These are phyloP conservation scores for Ichneumon xanthorius DNA, from an alignment of 2,888 invertebrate species.

Conservation along the genomic window DNA sequence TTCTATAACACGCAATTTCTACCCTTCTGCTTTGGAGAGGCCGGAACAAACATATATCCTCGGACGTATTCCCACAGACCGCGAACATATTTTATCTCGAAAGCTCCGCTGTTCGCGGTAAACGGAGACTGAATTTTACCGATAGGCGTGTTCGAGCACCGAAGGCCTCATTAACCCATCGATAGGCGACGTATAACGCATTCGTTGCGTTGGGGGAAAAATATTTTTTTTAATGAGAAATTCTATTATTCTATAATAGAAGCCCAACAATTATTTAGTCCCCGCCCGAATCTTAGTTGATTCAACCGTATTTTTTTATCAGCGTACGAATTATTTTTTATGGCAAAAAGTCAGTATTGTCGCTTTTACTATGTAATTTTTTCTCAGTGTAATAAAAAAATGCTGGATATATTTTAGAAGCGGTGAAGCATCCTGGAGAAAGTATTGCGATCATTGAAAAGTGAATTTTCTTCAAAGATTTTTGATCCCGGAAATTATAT, in stretches of 20 bases:
- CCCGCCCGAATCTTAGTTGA: too few relatives aligned
- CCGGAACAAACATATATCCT: slow-evolving; percentile 9
- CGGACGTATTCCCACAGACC: slow-evolving; percentile 9
- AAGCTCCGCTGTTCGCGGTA: slow-evolving; percentile 13
- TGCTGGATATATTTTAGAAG: too few relatives aligned
- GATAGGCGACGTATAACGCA: not conserved
- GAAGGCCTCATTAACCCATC: not conserved
- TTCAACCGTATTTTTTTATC: too few relatives aligned
- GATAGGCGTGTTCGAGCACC: not conserved
- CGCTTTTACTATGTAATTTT: too few relatives aligned
- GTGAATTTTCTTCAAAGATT: not conserved
- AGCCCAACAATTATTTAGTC: too few relatives aligned
- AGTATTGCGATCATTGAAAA: not conserved
- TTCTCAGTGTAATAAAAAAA: not conserved
- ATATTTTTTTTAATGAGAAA: too few relatives aligned
- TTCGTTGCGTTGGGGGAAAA: too few relatives aligned
- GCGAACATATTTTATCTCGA: not conserved
- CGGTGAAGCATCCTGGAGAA: not conserved
- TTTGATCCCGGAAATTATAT: not conserved
- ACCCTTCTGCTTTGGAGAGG: slow-evolving; percentile 41
- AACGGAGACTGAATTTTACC: not conserved
- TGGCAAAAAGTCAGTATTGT: too few relatives aligned
- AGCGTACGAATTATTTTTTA: too few relatives aligned
- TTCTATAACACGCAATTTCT: slow-evolving; percentile 45
- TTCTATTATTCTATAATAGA: too few relatives aligned